Percentiles rank a stretch among this genome's conserved stretches.
Evolutionary conservation across 2,797 vertebrate species (phyloP).

Genomic region (Clarias fuscus): DNA sequence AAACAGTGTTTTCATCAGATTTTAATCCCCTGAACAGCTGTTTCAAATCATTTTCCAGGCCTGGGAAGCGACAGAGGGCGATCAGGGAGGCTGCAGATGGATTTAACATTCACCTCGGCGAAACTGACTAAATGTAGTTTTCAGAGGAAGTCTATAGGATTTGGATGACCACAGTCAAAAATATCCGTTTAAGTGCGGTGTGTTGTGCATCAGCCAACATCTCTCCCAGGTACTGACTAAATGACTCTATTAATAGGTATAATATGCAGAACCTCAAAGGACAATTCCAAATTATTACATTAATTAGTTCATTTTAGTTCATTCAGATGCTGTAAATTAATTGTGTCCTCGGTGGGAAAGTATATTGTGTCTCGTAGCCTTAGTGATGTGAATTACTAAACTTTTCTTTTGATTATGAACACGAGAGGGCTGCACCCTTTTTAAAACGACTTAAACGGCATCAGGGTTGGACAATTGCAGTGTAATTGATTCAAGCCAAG

Average conservation of each 20-base stretch:
- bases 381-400: slow-evolving; percentile 8
- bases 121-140: slow-evolving; percentile 55
- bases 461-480: slow-evolving; percentile 4
- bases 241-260: neutral
- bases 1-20: slow-evolving; percentile 68
- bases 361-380: neutral
- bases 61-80: slow-evolving; percentile 51
- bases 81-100: slow-evolving; percentile 34
- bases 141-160: slow-evolving; percentile 48
- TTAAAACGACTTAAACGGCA: slow-evolving; percentile 14
- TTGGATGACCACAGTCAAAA: slow-evolving; percentile 33
- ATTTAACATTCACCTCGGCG: slow-evolving; percentile 45
- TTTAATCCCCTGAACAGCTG: slow-evolving; percentile 76
- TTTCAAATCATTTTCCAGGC: slow-evolving; percentile 73
- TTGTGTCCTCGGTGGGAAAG: neutral
- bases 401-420: slow-evolving; percentile 13
- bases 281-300: neutral
- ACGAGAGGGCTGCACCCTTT: slow-evolving; percentile 4
- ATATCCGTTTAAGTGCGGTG: slow-evolving; percentile 10
- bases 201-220: neutral
- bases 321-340: neutral
- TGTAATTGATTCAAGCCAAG: slow-evolving; percentile 8
- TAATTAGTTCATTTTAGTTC: neutral
- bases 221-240: slow-evolving; percentile 3
- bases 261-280: neutral